Conservation (phyloP, 2,113 vertebrate species). For the Cricetomys ansorgei region DNA sequence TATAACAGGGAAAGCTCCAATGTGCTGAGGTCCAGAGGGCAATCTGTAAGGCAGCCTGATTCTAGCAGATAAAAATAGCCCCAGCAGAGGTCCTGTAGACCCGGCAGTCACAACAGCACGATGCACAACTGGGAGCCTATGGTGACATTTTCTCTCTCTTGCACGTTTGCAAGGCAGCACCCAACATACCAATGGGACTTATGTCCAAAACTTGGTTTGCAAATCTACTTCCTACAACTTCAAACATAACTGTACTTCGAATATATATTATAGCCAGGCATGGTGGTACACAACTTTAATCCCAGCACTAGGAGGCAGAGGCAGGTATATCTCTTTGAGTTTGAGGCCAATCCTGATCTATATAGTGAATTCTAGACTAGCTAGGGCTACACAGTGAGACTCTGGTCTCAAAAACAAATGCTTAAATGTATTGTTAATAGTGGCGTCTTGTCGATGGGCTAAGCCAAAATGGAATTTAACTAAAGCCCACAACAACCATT, state of each 20-base stretch:
- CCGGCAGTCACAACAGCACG: background rate
- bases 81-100: background rate
- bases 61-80: conserved; percentile 30
- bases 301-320: background rate
- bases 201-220: conserved; percentile 9
- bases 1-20: background rate
- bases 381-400: background rate
- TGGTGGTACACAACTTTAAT: background rate
- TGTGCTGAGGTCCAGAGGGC: conserved; percentile 40
- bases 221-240: conserved; percentile 29
- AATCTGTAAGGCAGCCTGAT: conserved; percentile 25
- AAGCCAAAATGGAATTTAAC: conserved; percentile 1
- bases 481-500: background rate
- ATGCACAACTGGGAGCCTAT: background rate
- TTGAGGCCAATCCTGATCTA: background rate
- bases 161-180: background rate
- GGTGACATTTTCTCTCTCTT: conserved; percentile 50
- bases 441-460: background rate
- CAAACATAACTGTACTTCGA: conserved; percentile 33
- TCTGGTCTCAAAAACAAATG: background rate
- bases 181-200: background rate
- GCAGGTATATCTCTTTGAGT: background rate
- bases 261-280: background rate
- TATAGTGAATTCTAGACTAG: background rate
- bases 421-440: background rate